Evolutionary conservation across 2,888 invertebrate species (phyloP), one percentile per base, ranked within the genome.

Genomic region (Cheilosia scutellata): DNA sequence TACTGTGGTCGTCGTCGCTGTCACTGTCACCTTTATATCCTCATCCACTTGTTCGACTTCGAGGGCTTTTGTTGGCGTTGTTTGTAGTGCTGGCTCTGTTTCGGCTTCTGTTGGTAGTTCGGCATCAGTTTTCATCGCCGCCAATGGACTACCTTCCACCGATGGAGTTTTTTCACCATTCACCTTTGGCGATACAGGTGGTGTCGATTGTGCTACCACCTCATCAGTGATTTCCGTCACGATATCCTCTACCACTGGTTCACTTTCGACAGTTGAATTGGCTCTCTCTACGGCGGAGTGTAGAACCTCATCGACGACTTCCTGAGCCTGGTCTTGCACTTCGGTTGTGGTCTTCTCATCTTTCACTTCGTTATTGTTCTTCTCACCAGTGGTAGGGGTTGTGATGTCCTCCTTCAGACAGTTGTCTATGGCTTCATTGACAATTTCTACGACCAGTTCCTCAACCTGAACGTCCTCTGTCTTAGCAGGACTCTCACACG

Each of bases 221-320:
- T 42, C 55, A 42, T 79, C 65, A 11, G 25, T 51, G 1, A 60
- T 33, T 55, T 71, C 79, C 66, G 27, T 9, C 27, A 57, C n/a
- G 4, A 55, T 31, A 2, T 77, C 49, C 44, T 57, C 49, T 0
- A 53, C 44, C 4, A 27, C 33, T 11, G 74, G n/a, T 47, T 55
- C 80, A 2, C 4, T 51, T 49, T 76, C 58, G 33, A 16, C 31
- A 5, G 16, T 11, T 7, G 49, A 42, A 13, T 47, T 58, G 2
- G 94, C 93, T 20, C 93, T 93, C 88, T 93, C 93, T 25, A 93
- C 89, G 5, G 94, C 93, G 74, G 93, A 91, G 27, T 93, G 92
- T n/a, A 93, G 88, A 25, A 94, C 93, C 83, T 94, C 93, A 80
- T 93, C 93, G 1, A 93, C 93, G 33, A 93, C 93, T 88, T 93